Conservation (phyloP, 1,140 invertebrate genomes). For the Drosophila orosa region DNA sequence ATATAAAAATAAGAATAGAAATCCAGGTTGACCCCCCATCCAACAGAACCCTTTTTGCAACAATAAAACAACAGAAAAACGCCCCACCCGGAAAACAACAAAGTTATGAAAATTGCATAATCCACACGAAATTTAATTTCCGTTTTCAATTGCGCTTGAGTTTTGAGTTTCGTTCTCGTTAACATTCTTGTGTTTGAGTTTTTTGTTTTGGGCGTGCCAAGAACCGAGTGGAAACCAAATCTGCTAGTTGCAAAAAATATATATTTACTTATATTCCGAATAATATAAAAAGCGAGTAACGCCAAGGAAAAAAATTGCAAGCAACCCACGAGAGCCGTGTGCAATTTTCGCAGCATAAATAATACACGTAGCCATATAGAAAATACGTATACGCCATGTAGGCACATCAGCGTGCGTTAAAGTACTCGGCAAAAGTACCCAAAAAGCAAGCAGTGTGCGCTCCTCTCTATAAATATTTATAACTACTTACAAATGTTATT, state of each 20-base stretch:
- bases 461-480: conserved; percentile 64
- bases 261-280: conserved; percentile 41
- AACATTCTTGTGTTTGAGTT: conserved; percentile 29
- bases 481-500: conserved; percentile 65
- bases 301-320: conserved; percentile 61
- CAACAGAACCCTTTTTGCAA: conserved; percentile 20
- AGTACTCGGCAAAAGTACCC: conserved; percentile 70
- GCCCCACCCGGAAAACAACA: conserved; percentile 8
- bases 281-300: conserved; percentile 3
- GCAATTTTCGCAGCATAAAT: conserved; percentile 68
- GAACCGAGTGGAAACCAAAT: conserved; percentile 90
- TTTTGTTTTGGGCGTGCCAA: conserved; percentile 68
- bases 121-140: conserved; percentile 28
- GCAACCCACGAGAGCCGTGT: conserved; percentile 64
- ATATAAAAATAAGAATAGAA: conserved; percentile 31
- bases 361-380: conserved; percentile 44
- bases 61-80: neutral
- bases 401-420: conserved; percentile 47
- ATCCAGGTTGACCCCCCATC: conserved; percentile 17
- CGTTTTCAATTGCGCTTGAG: conserved; percentile 20
- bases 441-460: conserved; percentile 46
- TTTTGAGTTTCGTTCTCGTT: conserved; percentile 33
- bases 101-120: conserved; percentile 44
- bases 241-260: conserved; percentile 73
- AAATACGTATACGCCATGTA: conserved; percentile 50